Percentiles rank a stretch among this genome's conserved stretches.
Evolutionary conservation across 2,113 vertebrate genomes (phyloP).

Genomic region (Odontesthes bonariensis): DNA sequence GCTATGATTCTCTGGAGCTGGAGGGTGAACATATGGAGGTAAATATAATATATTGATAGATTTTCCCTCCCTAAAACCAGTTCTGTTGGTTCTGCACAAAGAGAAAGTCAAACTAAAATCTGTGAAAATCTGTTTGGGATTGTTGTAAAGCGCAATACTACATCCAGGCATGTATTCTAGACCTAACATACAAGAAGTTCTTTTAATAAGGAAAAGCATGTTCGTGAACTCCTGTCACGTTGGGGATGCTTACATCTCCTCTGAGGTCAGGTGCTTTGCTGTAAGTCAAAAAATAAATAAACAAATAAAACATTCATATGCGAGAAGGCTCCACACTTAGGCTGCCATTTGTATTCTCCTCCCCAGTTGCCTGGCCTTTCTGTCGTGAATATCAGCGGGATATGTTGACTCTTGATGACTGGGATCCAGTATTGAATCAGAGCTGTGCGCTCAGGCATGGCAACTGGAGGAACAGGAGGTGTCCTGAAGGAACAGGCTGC

Average conservation of each 20-base stretch:
- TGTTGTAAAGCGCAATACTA: conserved; percentile 27
- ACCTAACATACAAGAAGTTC: conserved; percentile 8
- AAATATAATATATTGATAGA: conserved; percentile 40
- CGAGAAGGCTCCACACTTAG: conserved; percentile 16
- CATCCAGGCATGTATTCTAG: conserved; percentile 26
- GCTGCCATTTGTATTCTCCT: conserved; percentile 39
- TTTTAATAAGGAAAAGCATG: conserved; percentile 16
- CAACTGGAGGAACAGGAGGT: conserved; percentile 41
- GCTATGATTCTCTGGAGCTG: conserved; percentile 42
- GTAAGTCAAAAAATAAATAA: conserved; percentile 27
- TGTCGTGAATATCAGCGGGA: conserved; percentile 42
- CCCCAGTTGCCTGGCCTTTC: conserved; percentile 45
- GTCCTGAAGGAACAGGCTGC: conserved; percentile 48
- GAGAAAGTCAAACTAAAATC: conserved; percentile 20
- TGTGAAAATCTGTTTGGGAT: conserved; percentile 39
- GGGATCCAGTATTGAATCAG: conserved; percentile 45
- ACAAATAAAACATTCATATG: conserved; percentile 57
- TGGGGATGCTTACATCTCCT: conserved; percentile 27
- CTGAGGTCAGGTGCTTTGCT: conserved; percentile 44
- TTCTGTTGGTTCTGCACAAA: conserved; percentile 15
- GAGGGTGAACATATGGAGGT: conserved; percentile 14
- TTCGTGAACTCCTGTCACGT: conserved; percentile 24
- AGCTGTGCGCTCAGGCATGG: conserved; percentile 47
- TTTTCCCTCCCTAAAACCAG: conserved; percentile 15
- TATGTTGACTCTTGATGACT: conserved; percentile 59